phyloP scores from a whole-genome alignment of 2,888 invertebrate genomes.

The Erynnis tages region DNA sequence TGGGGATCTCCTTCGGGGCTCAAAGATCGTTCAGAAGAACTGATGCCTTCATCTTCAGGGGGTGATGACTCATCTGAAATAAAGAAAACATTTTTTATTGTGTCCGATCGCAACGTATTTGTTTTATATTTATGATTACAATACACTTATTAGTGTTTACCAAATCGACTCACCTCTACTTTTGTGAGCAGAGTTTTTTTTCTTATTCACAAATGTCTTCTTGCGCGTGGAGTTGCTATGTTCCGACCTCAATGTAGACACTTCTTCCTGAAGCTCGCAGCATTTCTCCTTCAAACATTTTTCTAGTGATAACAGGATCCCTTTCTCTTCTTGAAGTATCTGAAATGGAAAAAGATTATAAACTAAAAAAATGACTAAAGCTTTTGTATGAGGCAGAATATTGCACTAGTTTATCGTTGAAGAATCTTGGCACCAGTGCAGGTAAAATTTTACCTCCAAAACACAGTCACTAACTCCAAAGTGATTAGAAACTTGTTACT shows the following conservation, averaged over 20 bases:
- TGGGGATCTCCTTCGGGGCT: constrained; percentile 86
- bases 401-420: too few species aligned
- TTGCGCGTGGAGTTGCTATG: constrained; percentile 72
- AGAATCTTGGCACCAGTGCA: too few species aligned
- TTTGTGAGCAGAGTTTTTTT: constrained; percentile 65
- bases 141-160: neutral
- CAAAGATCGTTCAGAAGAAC: constrained; percentile 90
- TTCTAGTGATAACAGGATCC: constrained; percentile 86
- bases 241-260: constrained; percentile 81
- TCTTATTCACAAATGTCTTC: constrained; percentile 75
- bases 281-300: constrained; percentile 88
- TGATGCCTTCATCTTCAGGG: constrained; percentile 93
- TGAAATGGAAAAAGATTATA: constrained; percentile 48
- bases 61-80: constrained; percentile 85
- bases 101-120: too few species aligned
- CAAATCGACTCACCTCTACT: constrained; percentile 65
- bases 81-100: neutral
- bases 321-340: constrained; percentile 90
- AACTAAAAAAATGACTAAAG: too few species aligned
- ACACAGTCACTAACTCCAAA: too few species aligned
- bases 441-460: too few species aligned
- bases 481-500: too few species aligned
- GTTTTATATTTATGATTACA: neutral
- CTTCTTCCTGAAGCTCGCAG: constrained; percentile 87
- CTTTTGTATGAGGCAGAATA: too few species aligned